These are phyloP conservation scores for Nothocercus nigrocapillus DNA, from an alignment of 2,113 vertebrate species.

Conservation along the genomic window DNA sequence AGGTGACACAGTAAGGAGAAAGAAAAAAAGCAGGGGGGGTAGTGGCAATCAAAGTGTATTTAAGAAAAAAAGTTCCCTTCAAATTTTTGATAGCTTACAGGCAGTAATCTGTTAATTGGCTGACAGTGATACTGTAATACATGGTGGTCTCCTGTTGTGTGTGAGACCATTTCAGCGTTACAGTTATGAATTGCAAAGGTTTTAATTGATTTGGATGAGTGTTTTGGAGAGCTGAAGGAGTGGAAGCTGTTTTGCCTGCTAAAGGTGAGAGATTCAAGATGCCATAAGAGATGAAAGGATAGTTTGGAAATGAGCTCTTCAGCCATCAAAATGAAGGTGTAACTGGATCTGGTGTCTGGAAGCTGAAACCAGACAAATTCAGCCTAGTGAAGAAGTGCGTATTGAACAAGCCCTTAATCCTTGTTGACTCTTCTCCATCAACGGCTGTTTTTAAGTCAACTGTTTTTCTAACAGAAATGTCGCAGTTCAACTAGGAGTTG, in stretches of 20 bases:
- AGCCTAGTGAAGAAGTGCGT: neutral
- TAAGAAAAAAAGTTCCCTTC: neutral
- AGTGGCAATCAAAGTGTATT: neutral
- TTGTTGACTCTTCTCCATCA: neutral
- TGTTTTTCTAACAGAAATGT: neutral
- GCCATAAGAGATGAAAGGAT: neutral
- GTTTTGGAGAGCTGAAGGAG: neutral
- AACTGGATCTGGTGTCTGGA: neutral
- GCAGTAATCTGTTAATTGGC: neutral
- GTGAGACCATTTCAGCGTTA: neutral
- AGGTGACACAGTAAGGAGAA: neutral
- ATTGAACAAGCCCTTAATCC: neutral
- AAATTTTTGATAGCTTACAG: neutral
- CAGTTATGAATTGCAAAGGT: neutral
- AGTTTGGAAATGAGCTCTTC: neutral
- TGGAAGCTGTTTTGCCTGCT: neutral
- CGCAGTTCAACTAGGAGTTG: neutral
- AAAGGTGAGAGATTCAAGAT: neutral
- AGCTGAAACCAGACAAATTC: neutral
- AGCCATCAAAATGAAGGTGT: neutral
- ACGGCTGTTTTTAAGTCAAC: neutral
- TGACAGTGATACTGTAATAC: neutral
- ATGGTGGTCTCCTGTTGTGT: neutral
- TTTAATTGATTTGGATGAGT: neutral
- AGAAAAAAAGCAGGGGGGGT: neutral